Evolutionary conservation across 2,888 invertebrate genomes (phyloP).

Genomic region (Lepidonotus clava): DNA sequence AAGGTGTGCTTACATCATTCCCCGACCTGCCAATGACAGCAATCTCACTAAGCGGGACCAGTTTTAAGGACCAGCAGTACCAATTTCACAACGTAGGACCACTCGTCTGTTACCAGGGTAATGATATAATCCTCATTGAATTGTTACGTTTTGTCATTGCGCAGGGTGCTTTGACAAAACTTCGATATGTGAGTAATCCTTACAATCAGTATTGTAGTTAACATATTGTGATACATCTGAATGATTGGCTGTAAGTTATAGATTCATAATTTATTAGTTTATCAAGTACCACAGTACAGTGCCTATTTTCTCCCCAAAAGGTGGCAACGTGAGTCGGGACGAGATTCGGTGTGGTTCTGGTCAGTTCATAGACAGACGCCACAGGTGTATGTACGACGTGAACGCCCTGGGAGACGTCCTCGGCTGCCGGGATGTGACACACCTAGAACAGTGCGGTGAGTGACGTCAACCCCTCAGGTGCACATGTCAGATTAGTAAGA

Average conservation of each 20-base stretch:
- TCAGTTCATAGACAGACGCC: constrained; percentile 5
- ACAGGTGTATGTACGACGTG: constrained; percentile 25
- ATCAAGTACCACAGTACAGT: too few species aligned
- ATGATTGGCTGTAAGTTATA: too few species aligned
- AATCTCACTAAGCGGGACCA: constrained; percentile 28
- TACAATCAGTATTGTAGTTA: too few species aligned
- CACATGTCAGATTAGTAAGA: neutral
- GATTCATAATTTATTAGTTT: too few species aligned
- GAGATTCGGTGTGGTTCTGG: constrained; percentile 43
- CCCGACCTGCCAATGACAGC: constrained; percentile 13
- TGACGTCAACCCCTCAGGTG: neutral
- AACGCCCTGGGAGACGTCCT: constrained; percentile 2
- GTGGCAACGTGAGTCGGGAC: constrained; percentile 25
- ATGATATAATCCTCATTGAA: too few species aligned
- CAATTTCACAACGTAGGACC: constrained; percentile 36
- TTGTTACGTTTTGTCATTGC: too few species aligned
- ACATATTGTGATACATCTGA: too few species aligned
- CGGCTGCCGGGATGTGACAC: constrained; percentile 7
- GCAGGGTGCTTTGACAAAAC: too few species aligned
- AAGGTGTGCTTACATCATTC: neutral
- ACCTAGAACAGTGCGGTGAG: constrained; percentile 26
- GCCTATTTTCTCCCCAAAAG: too few species aligned
- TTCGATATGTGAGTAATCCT: too few species aligned
- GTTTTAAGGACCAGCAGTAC: constrained; percentile 46
- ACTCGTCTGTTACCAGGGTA: constrained; percentile 31